Conservation (phyloP, 2,888 invertebrate species). For the Hipparchia semele region DNA sequence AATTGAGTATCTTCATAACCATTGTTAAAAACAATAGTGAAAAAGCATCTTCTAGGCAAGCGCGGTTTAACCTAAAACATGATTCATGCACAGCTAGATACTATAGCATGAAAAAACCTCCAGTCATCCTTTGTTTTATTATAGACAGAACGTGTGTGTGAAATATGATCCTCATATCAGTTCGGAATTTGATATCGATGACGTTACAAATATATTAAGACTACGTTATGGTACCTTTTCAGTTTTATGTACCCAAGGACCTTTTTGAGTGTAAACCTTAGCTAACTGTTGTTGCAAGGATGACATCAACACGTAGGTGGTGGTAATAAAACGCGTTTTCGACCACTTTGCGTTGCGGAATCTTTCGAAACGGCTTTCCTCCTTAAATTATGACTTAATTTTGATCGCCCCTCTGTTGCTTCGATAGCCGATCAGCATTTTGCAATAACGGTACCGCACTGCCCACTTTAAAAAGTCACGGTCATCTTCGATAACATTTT, state of each 20-base stretch:
- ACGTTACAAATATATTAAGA: background rate
- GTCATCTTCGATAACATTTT: constrained; percentile 46
- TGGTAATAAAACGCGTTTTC: constrained; percentile 62
- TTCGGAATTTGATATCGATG: constrained; percentile 1
- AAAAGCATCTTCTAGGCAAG: too few species aligned
- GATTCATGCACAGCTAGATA: too few species aligned
- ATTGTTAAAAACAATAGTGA: too few species aligned
- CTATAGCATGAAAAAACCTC: too few species aligned
- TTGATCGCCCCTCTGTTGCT: constrained; percentile 65
- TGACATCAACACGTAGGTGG: constrained; percentile 78
- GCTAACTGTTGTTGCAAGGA: constrained; percentile 54
- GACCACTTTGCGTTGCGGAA: constrained; percentile 60
- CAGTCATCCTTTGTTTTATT: too few species aligned
- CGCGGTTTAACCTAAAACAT: too few species aligned
- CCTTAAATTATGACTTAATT: constrained; percentile 80
- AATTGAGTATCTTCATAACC: too few species aligned
- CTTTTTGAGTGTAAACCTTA: constrained; percentile 33
- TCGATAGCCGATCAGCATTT: constrained; percentile 61
- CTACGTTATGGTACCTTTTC: background rate
- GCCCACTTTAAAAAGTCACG: constrained; percentile 53
- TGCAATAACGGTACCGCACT: constrained; percentile 63
- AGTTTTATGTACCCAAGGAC: constrained; percentile 14
- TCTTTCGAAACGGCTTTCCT: constrained; percentile 71
- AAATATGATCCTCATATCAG: background rate
- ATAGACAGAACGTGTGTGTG: too few species aligned